Evolutionary conservation across 2,113 vertebrate genomes (phyloP).

Genomic region (Pteropus alecto): DNA sequence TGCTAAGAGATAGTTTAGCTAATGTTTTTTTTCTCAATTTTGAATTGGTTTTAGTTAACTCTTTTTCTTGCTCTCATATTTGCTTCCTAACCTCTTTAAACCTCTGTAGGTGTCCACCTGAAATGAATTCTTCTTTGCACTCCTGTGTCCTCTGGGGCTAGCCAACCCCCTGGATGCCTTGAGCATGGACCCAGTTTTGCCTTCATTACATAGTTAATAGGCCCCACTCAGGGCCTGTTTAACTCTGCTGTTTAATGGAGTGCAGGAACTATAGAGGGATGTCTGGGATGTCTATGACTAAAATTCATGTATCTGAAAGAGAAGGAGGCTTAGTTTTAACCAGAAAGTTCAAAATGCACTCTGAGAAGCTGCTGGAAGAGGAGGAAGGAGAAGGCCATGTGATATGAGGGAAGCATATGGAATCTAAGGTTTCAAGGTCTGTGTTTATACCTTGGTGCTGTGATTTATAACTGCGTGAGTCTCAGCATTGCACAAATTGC

Average conservation of each 20-base stretch:
- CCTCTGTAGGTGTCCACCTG: background rate
- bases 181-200: background rate
- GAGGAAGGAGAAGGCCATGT: background rate
- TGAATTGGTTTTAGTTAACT: background rate
- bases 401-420: background rate
- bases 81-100: background rate
- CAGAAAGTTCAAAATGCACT: background rate
- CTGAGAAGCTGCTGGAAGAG: background rate
- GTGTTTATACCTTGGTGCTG: background rate
- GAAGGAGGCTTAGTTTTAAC: background rate
- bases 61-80: background rate
- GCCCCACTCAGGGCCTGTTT: background rate
- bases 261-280: background rate
- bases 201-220: background rate
- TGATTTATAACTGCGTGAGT: background rate
- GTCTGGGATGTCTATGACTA: background rate
- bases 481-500: background rate
- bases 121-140: background rate
- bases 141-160: background rate
- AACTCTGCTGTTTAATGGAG: background rate
- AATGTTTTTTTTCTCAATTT: slow-evolving; percentile 18
- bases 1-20: slow-evolving; percentile 4
- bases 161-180: background rate
- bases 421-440: background rate
- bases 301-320: background rate